Base-by-base conservation (phyloP, 2,797 vertebrate genomes). In the Tauraco hartlaubi region DNA sequence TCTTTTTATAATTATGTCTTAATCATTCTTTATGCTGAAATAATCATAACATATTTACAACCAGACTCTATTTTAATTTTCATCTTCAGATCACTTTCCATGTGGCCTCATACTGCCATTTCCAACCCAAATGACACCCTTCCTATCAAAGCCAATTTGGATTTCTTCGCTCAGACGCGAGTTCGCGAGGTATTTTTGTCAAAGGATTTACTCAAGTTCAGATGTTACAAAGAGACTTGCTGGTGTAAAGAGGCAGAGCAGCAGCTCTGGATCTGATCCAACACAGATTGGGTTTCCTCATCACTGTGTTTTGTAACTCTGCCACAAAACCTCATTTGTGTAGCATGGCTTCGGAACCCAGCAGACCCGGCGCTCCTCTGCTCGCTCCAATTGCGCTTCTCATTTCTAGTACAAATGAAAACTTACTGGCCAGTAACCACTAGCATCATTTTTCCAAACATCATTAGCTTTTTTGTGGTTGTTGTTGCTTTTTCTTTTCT, bases 121-220 rank as follows among this genome's bases (percentile, higher is more conserved):
- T 94, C 94, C 92, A 72, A 73, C 92, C 95, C 94, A 66, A 66
- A 77, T 95, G 87, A 96, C 91, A 88, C 59, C 68, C 72, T 83
- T 97, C 89, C 96, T 92, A 94, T 96, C 88, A 90, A 78, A 95
- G 88, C 85, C 84, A 74, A 93, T 82, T 89, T 95, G 87, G 97
- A 97, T 96, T 97, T 96, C 77, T 97, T 97, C 97, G 95, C 96
- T 96, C 91, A 97, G 95, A 85, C 75, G 49, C 86, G 88, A 92
- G 90, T 97, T 97, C 95, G 95, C 91, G 88, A 94, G 75, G 48
- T 88, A 85, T 85, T 93, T 93, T 82, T 93, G 81, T 89, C 77
- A 92, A 90, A 87, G 35, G 18, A 85, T 89, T 96, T 94, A 87
- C 93, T 95, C 63, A 52, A 71, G 56, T 95, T 92, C 83, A 79